These are phyloP conservation scores for Neostethus bicornis DNA, from an alignment of 2,797 vertebrate species.

Conservation along the genomic window DNA sequence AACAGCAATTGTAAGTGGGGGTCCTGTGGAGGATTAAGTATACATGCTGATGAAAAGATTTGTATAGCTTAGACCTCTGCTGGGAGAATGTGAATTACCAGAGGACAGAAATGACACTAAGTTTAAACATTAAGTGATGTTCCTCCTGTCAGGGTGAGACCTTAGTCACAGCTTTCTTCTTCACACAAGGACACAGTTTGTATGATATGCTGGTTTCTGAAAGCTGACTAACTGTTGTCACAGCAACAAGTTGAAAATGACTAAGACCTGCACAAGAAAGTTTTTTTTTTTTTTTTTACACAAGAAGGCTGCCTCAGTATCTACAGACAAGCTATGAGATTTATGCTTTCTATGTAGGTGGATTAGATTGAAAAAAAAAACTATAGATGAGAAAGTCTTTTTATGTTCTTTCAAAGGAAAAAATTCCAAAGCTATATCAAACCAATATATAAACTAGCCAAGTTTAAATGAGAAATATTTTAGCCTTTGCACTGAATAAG, in stretches of 20 bases:
- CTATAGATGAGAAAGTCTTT: no score
- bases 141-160: not conserved
- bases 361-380: no score
- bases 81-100: not conserved
- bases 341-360: not conserved
- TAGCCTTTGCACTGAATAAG: not conserved
- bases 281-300: not conserved
- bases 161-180: not conserved
- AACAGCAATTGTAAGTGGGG: not conserved
- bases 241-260: conserved; percentile 12
- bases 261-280: not conserved
- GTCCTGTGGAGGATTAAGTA: not conserved
- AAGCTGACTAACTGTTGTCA: conserved; percentile 15
- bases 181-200: conserved; percentile 6
- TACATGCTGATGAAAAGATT: not conserved
- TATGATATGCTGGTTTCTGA: conserved; percentile 11
- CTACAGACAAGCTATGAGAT: not conserved
- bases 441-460: no score
- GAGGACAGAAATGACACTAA: not conserved
- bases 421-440: no score
- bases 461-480: not conserved
- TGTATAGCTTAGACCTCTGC: not conserved
- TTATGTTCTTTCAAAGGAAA: no score
- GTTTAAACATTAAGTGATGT: not conserved
- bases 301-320: not conserved